Evolutionary conservation across 2,888 invertebrate species (phyloP), one percentile per base, ranked within the genome.

Genomic region (Epinotia bilunana): DNA sequence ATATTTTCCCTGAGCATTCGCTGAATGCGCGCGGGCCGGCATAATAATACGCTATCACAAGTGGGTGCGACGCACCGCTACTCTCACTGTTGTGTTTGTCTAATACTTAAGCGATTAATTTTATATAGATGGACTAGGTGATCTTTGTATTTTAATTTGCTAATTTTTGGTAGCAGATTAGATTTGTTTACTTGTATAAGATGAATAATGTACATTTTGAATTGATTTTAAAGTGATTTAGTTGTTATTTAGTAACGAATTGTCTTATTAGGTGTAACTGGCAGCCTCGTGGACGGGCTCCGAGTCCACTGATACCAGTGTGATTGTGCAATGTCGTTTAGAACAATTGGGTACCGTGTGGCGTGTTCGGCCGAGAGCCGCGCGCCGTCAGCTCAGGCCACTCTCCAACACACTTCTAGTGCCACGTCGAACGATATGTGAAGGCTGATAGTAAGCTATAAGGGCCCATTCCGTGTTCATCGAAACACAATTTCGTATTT

Each of bases 161-260:
- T 92, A 92, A 90, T 92, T 93, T 93, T 93, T 93, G 91, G 90
- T 93, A 93, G 93, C 93, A 93, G 93, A 90, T 92, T 94, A 92
- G 93, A 91, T 91, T 93, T 91, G 91, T 93, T 93, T 92, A 93
- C 89, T 89, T 87, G 86, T 82, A 86, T 92, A 92, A 92, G 92
- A 89, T 87, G 87, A 90, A 89, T 92, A 92, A 91, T 93, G 93
- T 94, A 94, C 91, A 93, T 93, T 93, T 92, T 92, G 91, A 91
- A 93, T 93, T 93, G 91, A 92, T 91, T 93, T 92, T 91, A 92
- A 93, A 90, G 93, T 93, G 93, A 94, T 93, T 93, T 93, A 93
- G 93, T 94, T 93, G 92, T 93, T 93, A 93, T 93, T 89, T 93
- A 92, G 93, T 92, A 88, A 90, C 87, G 93, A 94, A 93, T 92